Evolutionary conservation across 2,888 invertebrate species (phyloP).

Genomic region (Drosophila nr. perissopoda): DNA sequence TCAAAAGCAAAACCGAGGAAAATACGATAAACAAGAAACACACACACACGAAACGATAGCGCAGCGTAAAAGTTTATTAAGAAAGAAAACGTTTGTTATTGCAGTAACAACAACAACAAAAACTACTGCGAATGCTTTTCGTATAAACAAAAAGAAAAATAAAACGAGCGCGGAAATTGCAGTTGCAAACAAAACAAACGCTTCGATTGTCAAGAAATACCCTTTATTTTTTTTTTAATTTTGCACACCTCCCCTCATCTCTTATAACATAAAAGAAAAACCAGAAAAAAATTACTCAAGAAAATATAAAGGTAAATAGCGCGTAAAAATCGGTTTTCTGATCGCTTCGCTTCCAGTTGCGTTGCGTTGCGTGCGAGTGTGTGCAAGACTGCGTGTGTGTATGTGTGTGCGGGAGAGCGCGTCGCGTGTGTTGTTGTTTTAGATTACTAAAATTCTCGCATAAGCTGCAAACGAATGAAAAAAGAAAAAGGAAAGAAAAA

Average conservation of each 20-base stretch:
- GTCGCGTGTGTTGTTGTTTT: slow-evolving; percentile 62
- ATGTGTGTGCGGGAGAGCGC: slow-evolving; percentile 18
- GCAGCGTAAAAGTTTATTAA: slow-evolving; percentile 61
- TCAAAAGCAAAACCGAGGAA: slow-evolving; percentile 58
- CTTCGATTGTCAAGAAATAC: slow-evolving; percentile 63
- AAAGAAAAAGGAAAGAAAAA: slow-evolving; percentile 16
- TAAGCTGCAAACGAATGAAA: slow-evolving; percentile 22
- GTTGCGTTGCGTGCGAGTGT: slow-evolving; percentile 40
- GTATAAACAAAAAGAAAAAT: slow-evolving; percentile 53
- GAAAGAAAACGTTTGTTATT: slow-evolving; percentile 79
- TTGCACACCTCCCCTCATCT: slow-evolving; percentile 44
- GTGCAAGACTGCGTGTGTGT: slow-evolving; percentile 10
- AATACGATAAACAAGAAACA: slow-evolving; percentile 62
- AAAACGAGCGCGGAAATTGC: slow-evolving; percentile 71
- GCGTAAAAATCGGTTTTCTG: slow-evolving; percentile 73
- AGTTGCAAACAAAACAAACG: slow-evolving; percentile 74
- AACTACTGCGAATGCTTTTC: slow-evolving; percentile 20
- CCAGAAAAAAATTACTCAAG: slow-evolving; percentile 41
- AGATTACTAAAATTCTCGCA: slow-evolving; percentile 65
- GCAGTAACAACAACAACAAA: slow-evolving; percentile 33
- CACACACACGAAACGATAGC: slow-evolving; percentile 49
- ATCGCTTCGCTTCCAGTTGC: slow-evolving; percentile 61
- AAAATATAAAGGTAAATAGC: slow-evolving; percentile 70
- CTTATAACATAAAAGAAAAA: slow-evolving; percentile 19
- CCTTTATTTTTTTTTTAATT: slow-evolving; percentile 47